Evolutionary conservation across 2,113 vertebrate genomes (phyloP).

Genomic region (Hippopotamus amphibius): DNA sequence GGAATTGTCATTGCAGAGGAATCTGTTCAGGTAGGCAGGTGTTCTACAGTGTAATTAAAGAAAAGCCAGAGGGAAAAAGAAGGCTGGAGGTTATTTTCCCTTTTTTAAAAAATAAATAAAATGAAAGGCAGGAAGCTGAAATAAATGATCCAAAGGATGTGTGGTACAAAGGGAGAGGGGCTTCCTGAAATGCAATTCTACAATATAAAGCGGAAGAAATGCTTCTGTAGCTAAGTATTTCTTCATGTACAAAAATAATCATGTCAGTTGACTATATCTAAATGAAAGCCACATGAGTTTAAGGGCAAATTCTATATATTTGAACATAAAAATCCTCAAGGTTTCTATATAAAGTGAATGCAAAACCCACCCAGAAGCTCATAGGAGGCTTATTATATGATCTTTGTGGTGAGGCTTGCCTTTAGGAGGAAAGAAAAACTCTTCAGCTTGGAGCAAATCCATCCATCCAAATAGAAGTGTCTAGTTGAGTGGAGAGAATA

Average conservation of each 20-base stretch:
- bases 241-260: neutral
- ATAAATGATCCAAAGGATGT: neutral
- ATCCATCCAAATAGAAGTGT: neutral
- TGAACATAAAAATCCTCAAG: neutral
- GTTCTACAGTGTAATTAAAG: neutral
- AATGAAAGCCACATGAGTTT: neutral
- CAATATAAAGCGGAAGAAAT: neutral
- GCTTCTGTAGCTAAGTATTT: neutral
- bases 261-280: neutral
- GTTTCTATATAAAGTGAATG: neutral
- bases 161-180: neutral
- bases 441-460: neutral
- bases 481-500: neutral
- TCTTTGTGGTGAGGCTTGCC: neutral
- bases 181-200: neutral
- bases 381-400: neutral
- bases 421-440: neutral
- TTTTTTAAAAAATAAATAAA: neutral
- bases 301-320: neutral
- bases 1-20: neutral
- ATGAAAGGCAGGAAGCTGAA: neutral
- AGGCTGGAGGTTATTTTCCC: neutral
- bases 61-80: neutral
- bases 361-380: neutral
- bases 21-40: neutral